These are phyloP conservation scores for Bothrops alternatus DNA, from an alignment of 2,797 vertebrate species.

Conservation along the genomic window DNA sequence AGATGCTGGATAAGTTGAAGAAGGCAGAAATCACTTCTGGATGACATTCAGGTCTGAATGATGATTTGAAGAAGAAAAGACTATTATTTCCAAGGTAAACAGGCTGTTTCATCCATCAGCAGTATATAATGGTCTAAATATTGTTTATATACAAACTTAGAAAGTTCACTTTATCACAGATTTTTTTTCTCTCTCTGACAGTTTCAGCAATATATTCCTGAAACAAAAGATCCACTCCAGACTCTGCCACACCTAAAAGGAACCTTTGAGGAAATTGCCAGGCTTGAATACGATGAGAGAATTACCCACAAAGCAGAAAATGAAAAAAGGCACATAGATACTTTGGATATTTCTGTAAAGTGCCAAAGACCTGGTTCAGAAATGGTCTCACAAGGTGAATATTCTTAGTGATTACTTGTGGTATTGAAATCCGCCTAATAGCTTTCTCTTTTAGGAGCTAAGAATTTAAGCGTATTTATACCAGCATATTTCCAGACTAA, in stretches of 20 bases:
- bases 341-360: conserved; percentile 73
- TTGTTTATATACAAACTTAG: conserved; percentile 60
- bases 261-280: conserved; percentile 75
- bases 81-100: conserved; percentile 78
- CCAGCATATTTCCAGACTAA: conserved; percentile 58
- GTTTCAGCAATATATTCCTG: conserved; percentile 59
- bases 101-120: conserved; percentile 66
- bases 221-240: conserved; percentile 69
- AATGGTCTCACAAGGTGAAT: conserved; percentile 80
- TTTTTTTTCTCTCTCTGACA: conserved; percentile 45
- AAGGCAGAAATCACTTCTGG: conserved; percentile 72
- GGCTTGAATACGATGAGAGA: conserved; percentile 73
- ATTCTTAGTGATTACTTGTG: conserved; percentile 74
- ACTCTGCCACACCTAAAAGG: conserved; percentile 66
- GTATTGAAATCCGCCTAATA: conserved; percentile 66
- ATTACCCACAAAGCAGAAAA: conserved; percentile 77
- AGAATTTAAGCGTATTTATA: conserved; percentile 55
- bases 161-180: conserved; percentile 58
- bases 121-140: conserved; percentile 59
- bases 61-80: conserved; percentile 73
- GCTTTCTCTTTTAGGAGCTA: conserved; percentile 68
- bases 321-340: conserved; percentile 73
- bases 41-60: conserved; percentile 78
- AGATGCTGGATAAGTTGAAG: conserved; percentile 79
- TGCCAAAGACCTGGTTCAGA: conserved; percentile 80